Percentiles rank a stretch among this genome's conserved stretches.
These are phyloP conservation scores for Cephus cinctus DNA, from an alignment of 1,140 invertebrate genomes.

Conservation along the genomic window DNA sequence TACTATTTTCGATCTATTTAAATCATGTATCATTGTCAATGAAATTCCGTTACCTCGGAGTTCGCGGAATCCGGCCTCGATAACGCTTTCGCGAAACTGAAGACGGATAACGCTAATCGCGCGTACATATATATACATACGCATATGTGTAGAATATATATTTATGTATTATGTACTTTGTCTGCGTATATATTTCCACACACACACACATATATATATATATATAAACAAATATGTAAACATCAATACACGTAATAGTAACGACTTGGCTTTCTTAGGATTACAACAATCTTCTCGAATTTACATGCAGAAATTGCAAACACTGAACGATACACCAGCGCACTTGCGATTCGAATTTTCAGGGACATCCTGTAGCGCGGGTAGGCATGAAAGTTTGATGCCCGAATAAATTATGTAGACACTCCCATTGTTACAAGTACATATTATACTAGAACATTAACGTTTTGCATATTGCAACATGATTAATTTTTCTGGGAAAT, in stretches of 20 bases:
- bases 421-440: constrained; percentile 8
- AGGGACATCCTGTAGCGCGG: too few species aligned
- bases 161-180: not conserved
- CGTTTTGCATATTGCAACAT: constrained; percentile 21
- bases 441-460: constrained; percentile 17
- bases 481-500: constrained; percentile 10
- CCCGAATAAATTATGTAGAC: constrained; percentile 1
- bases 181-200: not conserved
- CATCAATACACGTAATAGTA: not conserved
- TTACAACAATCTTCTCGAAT: constrained; percentile 15
- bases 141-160: not conserved
- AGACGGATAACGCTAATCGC: not conserved
- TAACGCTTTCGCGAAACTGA: not conserved
- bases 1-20: not conserved
- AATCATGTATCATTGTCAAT: not conserved
- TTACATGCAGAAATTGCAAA: constrained; percentile 12
- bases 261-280: too few species aligned
- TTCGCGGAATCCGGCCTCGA: too few species aligned
- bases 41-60: not conserved
- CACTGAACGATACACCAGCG: not conserved
- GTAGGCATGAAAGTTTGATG: too few species aligned
- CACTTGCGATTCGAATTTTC: constrained; percentile 8
- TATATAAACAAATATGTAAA: not conserved
- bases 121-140: not conserved
- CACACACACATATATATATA: not conserved